Base-by-base conservation (phyloP, 2,888 invertebrate genomes). In the Brachyptera putata region DNA sequence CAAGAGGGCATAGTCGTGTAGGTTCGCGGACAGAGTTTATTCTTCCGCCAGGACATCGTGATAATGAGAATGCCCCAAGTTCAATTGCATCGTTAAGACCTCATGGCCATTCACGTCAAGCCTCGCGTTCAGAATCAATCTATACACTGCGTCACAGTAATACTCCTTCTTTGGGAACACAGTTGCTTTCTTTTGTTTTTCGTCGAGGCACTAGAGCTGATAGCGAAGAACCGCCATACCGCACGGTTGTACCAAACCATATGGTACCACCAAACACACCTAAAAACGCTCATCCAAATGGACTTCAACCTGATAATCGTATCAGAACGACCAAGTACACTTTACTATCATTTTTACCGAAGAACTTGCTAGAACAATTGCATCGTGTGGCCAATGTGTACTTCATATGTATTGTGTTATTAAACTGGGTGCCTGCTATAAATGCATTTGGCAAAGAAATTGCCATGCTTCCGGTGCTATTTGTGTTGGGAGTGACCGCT, bases 341-440 rank as follows among this genome's bases (percentile, higher is more conserved):
- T 22, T 72, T 93, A 62, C 79, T 95, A 67, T 95, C 93, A 68
- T 98, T 98, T 78, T 78, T 98, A 72, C 96, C 97, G 61, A 91
- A 95, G 76, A 97, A 97, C 77, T 80, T 98, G 63, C 84, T 96
- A 75, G 96, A 97, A 79, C 97, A 98, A 78, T 96, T 98, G 76
- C 96, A 96, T 77, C 85, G 97, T 64, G 92, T 95, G 72, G 97
- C 97, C 65, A 98, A 98, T 81, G 81, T 98, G 71, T 98, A 97
- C 80, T 98, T 98, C 77, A 89, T 97, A 72, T 92, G 95, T 73
- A 95, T 98, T 73, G 95, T 96, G 69, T 78, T 95, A 68, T 83
- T 97, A 66, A 97, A 97, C 78, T 96, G 95, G 95, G 88, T 96
- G 72, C 95, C 95, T 2, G 85, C 87, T 34, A 91, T 95, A 64